Conservation (phyloP, 1,140 invertebrate genomes). For the Lordiphosa clarofinis region DNA sequence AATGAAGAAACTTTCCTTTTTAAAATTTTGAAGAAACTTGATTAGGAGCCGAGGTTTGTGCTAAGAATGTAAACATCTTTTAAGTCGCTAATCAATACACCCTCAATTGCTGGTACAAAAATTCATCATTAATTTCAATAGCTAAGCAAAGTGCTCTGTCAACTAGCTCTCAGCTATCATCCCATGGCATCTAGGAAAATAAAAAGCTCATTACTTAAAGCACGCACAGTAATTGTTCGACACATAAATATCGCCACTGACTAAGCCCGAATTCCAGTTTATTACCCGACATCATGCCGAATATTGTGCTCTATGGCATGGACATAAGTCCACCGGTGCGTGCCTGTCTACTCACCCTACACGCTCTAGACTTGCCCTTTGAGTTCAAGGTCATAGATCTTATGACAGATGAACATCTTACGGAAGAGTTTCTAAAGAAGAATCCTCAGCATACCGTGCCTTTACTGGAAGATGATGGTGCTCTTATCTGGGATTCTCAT, state of each 20-base stretch:
- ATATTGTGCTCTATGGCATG: constrained; percentile 50
- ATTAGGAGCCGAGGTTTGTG: too few species aligned
- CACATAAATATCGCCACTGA: not conserved
- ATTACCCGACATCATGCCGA: constrained; percentile 34
- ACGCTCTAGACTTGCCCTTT: constrained; percentile 80
- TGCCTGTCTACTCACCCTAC: constrained; percentile 78
- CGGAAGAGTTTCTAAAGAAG: constrained; percentile 82
- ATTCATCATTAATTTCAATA: too few species aligned
- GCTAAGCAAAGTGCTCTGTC: constrained; percentile 2
- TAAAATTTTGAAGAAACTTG: too few species aligned
- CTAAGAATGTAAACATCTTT: too few species aligned
- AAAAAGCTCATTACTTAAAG: too few species aligned
- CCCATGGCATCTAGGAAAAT: too few species aligned
- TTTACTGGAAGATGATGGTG: constrained; percentile 57
- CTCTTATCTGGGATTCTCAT: constrained; percentile 70
- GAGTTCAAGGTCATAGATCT: constrained; percentile 81
- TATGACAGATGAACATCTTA: constrained; percentile 82
- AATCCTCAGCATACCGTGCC: constrained; percentile 80
- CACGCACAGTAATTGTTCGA: not conserved
- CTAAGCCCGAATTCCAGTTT: constrained; percentile 15
- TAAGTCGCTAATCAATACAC: too few species aligned
- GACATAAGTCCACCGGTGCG: constrained; percentile 81
- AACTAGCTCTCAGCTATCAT: constrained; percentile 10
- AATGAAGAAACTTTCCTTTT: too few species aligned
- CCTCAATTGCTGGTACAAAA: too few species aligned